Percentiles rank a stretch among this genome's conserved stretches.
phyloP scores from a whole-genome alignment of 2,888 invertebrate species.

The Gortyna flavago region DNA sequence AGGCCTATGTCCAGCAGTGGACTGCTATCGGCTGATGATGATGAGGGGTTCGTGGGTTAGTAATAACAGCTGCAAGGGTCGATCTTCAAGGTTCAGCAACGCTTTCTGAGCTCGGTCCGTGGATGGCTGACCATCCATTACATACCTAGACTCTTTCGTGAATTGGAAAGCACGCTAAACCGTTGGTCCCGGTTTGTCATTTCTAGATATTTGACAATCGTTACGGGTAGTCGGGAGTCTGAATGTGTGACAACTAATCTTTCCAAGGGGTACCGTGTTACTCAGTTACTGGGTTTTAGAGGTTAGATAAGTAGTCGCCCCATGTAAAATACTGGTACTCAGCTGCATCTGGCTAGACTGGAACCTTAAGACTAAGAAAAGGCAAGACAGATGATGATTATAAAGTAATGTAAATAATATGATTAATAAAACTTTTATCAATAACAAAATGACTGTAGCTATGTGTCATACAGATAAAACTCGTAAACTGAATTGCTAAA shows the following conservation, averaged over 20 bases:
- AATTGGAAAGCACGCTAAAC: background rate
- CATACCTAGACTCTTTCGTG: background rate
- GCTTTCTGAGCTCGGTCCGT: too few species aligned
- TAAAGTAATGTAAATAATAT: background rate
- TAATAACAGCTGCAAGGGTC: background rate
- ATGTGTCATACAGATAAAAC: constrained; percentile 10
- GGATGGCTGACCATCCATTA: too few species aligned
- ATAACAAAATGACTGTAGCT: background rate
- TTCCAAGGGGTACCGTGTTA: background rate
- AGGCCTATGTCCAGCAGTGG: too few species aligned
- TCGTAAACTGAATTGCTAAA: constrained; percentile 52
- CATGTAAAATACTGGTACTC: too few species aligned
- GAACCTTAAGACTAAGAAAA: background rate
- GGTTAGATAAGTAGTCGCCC: too few species aligned
- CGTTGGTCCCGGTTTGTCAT: background rate
- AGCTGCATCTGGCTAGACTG: background rate
- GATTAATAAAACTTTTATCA: background rate
- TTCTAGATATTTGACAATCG: background rate
- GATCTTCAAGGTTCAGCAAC: too few species aligned
- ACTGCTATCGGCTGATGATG: too few species aligned
- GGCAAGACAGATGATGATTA: background rate
- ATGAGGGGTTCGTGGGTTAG: background rate
- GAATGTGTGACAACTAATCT: background rate
- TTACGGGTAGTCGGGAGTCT: background rate
- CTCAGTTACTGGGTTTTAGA: background rate